Base-by-base conservation (phyloP, 2,797 vertebrate genomes). In the Pangasius djambal region DNA sequence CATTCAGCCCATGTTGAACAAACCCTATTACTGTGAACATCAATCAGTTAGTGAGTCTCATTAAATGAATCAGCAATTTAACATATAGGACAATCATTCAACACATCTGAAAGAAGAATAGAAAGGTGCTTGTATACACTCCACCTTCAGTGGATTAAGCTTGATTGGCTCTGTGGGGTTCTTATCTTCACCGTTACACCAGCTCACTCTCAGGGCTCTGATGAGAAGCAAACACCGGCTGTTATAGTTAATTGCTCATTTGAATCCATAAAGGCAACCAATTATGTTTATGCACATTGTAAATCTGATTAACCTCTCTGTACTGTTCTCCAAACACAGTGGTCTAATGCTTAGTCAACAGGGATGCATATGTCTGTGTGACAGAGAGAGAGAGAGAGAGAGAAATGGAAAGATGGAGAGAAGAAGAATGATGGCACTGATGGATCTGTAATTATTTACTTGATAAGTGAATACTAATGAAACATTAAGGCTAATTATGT, bases 301-400 rank as follows among this genome's bases (percentile, higher is more conserved):
- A 93, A 94, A 96, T 94, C 91, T 95, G 92, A 95, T 95, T 94
- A 94, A 90, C 83, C 86, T 91, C 77, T 86, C 31, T 82, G 65
- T 78, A 55, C 48, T 18, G 59, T 6, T n/a, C 37, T 65, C 25
- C 59, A 65, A 83, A 65, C 25, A 83, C 79, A 63, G 57, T 61
- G 34, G 79, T 40, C 57, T 83, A 65, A 63, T 83, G 37, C 81
- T n/a, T 16, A 40, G 2, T n/a, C 37, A 40, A n/a, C 10, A 22
- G 13, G 55, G 4, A 59, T 82, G 52, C 55, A 22, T 22, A 57
- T 57, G 52, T 57, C 16, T 57, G 31, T 81, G 52, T 10, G 13
- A n/a, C n/a, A 31, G 67, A 69, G 67, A 67, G 63, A 67, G 63
- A 65, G 63, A 65, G 63, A 65, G 63, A 65, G 63, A 67, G 63